These are phyloP conservation scores for Biston betularia DNA, from an alignment of 2,888 invertebrate species.

Conservation along the genomic window DNA sequence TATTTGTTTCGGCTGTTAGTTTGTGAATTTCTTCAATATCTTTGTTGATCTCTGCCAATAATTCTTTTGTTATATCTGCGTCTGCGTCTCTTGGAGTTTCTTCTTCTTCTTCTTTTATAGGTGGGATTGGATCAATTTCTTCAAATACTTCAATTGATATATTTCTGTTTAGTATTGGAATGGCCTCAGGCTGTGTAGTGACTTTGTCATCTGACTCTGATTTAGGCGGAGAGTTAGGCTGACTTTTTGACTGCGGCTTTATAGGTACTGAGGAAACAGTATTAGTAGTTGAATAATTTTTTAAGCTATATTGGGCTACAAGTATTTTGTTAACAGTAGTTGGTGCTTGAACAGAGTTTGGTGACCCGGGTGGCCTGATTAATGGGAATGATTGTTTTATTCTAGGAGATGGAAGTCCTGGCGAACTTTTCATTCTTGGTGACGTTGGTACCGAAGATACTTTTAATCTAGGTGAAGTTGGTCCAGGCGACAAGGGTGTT, in stretches of 20 bases:
- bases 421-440: conserved; percentile 90
- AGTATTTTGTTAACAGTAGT: conserved; percentile 84
- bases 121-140: conserved; percentile 76
- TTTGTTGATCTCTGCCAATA: conserved; percentile 78
- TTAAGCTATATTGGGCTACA: conserved; percentile 86
- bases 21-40: conserved; percentile 83
- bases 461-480: conserved; percentile 87
- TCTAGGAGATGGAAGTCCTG: conserved; percentile 88
- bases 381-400: conserved; percentile 88
- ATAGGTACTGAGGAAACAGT: conserved; percentile 58
- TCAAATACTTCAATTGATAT: conserved; percentile 73
- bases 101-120: conserved; percentile 80
- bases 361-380: conserved; percentile 87
- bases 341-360: conserved; percentile 83
- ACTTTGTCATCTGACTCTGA: conserved; percentile 74
- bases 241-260: conserved; percentile 80
- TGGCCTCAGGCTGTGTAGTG: conserved; percentile 60
- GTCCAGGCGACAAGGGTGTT: conserved; percentile 87
- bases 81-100: conserved; percentile 47
- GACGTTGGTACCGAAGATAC: conserved; percentile 92
- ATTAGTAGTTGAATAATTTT: conserved; percentile 76
- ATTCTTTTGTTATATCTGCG: conserved; percentile 71
- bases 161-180: conserved; percentile 64
- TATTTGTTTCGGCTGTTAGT: conserved; percentile 79
- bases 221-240: conserved; percentile 81